These are phyloP conservation scores for Hirtodrosophila alboralis DNA, from an alignment of 2,888 invertebrate genomes.

Conservation along the genomic window DNA sequence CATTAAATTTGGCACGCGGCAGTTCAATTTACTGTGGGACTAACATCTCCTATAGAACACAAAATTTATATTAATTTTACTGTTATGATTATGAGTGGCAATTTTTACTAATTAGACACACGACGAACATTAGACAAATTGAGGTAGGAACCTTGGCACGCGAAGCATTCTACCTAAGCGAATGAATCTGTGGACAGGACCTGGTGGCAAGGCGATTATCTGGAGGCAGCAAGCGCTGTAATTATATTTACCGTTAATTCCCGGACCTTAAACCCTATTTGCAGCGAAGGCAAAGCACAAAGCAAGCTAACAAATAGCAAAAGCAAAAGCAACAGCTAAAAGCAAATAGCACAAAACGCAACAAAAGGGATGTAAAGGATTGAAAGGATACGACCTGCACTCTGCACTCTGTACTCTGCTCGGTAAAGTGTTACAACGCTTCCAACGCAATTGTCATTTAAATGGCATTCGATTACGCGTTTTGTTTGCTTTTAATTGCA, in stretches of 20 bases:
- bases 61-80: conserved; percentile 69
- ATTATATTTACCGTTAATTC: conserved; percentile 74
- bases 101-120: conserved; percentile 68
- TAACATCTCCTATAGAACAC: conserved; percentile 16
- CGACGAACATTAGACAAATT: conserved; percentile 49
- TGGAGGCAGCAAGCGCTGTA: conserved; percentile 34
- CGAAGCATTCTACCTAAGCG: conserved; percentile 11
- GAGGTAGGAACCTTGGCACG: conserved; percentile 5
- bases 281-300: conserved; percentile 52
- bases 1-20: conserved; percentile 37
- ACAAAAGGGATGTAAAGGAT: conserved; percentile 26
- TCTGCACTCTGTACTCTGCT: no score
- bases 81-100: conserved; percentile 67
- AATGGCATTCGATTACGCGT: conserved; percentile 70
- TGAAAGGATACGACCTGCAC: conserved; percentile 18
- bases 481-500: conserved; percentile 72
- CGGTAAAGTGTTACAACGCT: conserved; percentile 18
- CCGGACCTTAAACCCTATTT: conserved; percentile 41
- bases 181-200: conserved; percentile 8
- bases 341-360: conserved; percentile 22
- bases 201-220: conserved; percentile 7
- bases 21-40: conserved; percentile 6
- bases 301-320: conserved; percentile 31
- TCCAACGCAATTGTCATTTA: conserved; percentile 41
- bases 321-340: conserved; percentile 15